phyloP scores from a whole-genome alignment of 2,888 invertebrate species.

The Plebejus argus region DNA sequence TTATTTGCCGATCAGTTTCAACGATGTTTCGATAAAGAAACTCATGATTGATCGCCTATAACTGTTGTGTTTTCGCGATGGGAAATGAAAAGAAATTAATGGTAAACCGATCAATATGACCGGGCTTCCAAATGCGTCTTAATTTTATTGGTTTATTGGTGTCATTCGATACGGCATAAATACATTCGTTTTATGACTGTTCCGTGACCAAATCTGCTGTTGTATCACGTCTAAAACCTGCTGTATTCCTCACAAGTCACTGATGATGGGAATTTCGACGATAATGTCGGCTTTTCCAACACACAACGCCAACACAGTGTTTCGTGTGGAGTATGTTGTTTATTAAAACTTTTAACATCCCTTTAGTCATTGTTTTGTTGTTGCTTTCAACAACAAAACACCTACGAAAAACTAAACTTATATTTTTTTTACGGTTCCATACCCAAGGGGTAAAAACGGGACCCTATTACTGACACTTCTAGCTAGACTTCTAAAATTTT shows the following conservation, averaged over 20 bases:
- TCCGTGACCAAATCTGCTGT: constrained; percentile 39
- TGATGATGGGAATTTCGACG: not conserved
- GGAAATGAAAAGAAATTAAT: constrained; percentile 17
- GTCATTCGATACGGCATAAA: constrained; percentile 32
- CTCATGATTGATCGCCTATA: constrained; percentile 12
- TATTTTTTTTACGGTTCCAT: too few relatives aligned
- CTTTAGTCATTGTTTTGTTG: too few relatives aligned
- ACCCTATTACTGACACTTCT: too few relatives aligned
- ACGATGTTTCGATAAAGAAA: constrained; percentile 4
- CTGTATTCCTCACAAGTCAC: not conserved
- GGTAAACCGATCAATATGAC: constrained; percentile 17
- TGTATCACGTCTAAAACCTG: constrained; percentile 26
- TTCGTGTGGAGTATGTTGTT: not conserved
- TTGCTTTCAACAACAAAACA: too few relatives aligned
- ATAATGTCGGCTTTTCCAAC: not conserved
- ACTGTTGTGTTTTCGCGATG: constrained; percentile 16
- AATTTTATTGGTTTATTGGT: constrained; percentile 38
- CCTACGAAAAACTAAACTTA: too few relatives aligned
- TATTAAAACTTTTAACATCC: not conserved
- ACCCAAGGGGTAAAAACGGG: too few relatives aligned
- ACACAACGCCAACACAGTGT: not conserved
- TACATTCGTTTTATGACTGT: constrained; percentile 44
- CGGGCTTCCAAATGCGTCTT: constrained; percentile 20
- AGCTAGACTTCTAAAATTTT: too few relatives aligned
- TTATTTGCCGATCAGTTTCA: not conserved